Base-by-base conservation (phyloP, 2,113 vertebrate genomes). In the Marmota flaviventris region DNA sequence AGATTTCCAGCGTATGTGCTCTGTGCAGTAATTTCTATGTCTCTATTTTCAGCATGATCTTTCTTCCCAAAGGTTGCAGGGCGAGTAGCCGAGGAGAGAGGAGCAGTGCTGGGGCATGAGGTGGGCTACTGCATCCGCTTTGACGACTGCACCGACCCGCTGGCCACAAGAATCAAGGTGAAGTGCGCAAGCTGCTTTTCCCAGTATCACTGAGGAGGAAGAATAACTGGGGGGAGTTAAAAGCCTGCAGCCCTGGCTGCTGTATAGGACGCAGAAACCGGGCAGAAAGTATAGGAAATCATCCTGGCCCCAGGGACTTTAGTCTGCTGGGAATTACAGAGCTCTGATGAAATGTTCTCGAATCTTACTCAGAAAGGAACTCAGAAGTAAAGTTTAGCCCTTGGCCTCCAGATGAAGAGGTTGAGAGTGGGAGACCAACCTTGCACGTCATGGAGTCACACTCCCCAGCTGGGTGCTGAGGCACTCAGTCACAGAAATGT, bases 121-220 rank as follows among this genome's bases (percentile, higher is more conserved):
- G 99, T 99, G 97, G 99, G 99, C 78, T 99, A 99, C 94, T 99
- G 99, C 82, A 99, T 99, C 98, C 99, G 99, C 9, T 99, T 99
- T 93, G 99, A 99, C 8, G 99, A 99, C 98, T 99, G 99, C 98
- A 99, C 99, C 0, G 99, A 99, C 96, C 99, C 99, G 0, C 99
- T 99, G 17, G 98, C 99, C 56, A 99, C 99, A 0, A 99, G 99
- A 82, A 99, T 99, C 96, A 99, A 99, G 99, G 99, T 99, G 98
- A 98, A 76, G 56, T 77, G 34, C 56, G 34, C 13, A 1, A 76
- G 11, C 76, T 77, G 34, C 72, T 82, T 81, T 75, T 70, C 18
- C 18, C 92, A 0, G 25, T 72, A 12, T 5, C 25, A 65, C 34
- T 18, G 2, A 45, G n/a, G 32, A 78, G 25, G 53, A 34, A 32